phyloP scores from a whole-genome alignment of 1,140 invertebrate genomes.

The Diorhabda elongata region DNA sequence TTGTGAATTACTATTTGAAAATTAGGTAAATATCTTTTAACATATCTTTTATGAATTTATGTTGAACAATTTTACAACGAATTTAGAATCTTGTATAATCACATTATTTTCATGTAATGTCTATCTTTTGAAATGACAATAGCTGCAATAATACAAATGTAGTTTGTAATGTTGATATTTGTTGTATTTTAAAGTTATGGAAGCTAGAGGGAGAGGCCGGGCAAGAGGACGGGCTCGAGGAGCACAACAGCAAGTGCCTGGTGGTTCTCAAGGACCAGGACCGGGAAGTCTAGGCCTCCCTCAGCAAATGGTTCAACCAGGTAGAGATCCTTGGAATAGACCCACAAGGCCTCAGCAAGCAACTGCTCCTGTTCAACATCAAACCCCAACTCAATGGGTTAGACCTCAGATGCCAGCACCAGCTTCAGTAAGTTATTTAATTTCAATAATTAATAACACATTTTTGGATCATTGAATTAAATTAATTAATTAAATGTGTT shows the following conservation, averaged over 20 bases:
- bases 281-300: not conserved
- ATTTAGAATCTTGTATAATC: no score
- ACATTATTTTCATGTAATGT: no score
- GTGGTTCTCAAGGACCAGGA: not conserved
- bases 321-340: not conserved
- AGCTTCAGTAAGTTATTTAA: not conserved
- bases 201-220: constrained; percentile 14
- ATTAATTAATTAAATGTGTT: no score
- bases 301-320: not conserved
- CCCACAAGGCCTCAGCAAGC: not conserved
- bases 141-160: no score
- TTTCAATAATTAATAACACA: no score
- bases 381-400: not conserved
- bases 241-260: not conserved
- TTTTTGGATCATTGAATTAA: no score
- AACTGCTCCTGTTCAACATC: not conserved
- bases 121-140: no score
- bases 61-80: no score
- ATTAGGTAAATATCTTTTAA: no score
- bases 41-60: no score
- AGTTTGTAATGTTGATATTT: not conserved
- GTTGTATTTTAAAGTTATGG: constrained; percentile 4
- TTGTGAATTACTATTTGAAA: no score
- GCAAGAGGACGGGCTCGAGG: constrained; percentile 18
- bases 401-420: constrained; percentile 4